Conservation (phyloP, 2,888 invertebrate species). For the Drosophila differens region DNA sequence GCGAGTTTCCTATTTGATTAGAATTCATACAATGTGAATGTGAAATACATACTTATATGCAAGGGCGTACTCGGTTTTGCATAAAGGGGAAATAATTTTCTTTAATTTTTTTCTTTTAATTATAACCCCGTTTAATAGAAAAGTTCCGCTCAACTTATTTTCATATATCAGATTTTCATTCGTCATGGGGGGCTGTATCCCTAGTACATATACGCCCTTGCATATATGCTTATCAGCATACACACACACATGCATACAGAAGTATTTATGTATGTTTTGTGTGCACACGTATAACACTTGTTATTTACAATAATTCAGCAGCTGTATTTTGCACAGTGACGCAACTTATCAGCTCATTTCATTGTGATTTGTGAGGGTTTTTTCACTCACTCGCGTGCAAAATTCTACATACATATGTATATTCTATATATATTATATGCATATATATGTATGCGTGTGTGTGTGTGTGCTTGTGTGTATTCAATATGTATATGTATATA, state of each 20-base stretch:
- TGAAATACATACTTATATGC: background rate
- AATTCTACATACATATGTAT: background rate
- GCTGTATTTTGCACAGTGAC: conserved; percentile 29
- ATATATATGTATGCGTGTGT: background rate
- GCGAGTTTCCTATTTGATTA: conserved; percentile 55
- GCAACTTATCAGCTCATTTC: conserved; percentile 36
- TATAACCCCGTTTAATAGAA: background rate
- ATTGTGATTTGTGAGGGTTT: conserved; percentile 36
- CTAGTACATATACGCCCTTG: background rate
- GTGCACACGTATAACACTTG: background rate
- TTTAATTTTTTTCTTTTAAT: background rate
- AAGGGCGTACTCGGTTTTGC: background rate
- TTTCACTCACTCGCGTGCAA: background rate
- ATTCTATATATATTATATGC: too few relatives aligned
- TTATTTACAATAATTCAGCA: conserved; percentile 43
- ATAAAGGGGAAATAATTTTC: background rate
- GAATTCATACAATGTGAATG: conserved; percentile 2
- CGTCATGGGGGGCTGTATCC: background rate
- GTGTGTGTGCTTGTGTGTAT: background rate
- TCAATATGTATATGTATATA: background rate
- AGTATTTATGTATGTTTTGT: background rate
- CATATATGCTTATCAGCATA: background rate
- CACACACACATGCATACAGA: background rate
- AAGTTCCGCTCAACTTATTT: background rate
- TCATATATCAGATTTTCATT: background rate